phyloP scores from a whole-genome alignment of 1,140 invertebrate species.

The Stenopsyche tienmushanensis region DNA sequence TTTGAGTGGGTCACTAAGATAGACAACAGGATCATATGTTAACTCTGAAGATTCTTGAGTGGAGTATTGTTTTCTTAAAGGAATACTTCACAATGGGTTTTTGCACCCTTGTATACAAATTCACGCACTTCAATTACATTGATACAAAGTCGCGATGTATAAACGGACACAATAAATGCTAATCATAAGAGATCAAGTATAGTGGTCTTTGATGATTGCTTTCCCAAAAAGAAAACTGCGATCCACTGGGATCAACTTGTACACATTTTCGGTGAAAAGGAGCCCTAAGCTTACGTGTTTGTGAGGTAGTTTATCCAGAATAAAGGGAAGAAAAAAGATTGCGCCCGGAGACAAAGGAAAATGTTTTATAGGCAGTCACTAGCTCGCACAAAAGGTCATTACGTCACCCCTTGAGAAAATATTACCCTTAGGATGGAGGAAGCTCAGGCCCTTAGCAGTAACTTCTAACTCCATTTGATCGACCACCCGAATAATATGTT shows the following conservation, averaged over 20 bases:
- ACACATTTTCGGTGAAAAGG: not conserved
- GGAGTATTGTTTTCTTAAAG: too few relatives aligned
- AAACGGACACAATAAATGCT: not conserved
- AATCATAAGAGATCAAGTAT: conserved; percentile 18
- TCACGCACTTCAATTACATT: too few relatives aligned
- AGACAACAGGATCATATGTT: too few relatives aligned
- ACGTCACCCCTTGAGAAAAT: conserved; percentile 39
- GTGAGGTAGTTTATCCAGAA: conserved; percentile 16
- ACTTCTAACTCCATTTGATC: conserved; percentile 24
- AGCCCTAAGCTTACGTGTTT: conserved; percentile 18
- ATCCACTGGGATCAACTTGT: conserved; percentile 12
- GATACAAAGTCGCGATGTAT: too few relatives aligned
- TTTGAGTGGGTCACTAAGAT: too few relatives aligned
- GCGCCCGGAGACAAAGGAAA: conserved; percentile 40
- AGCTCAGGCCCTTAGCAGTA: conserved; percentile 6
- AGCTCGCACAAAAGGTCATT: conserved; percentile 37
- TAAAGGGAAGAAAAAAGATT: conserved; percentile 38
- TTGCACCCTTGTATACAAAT: too few relatives aligned
- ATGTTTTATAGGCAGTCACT: conserved; percentile 41
- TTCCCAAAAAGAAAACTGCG: not conserved
- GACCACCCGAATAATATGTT: conserved; percentile 22
- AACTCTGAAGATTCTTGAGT: too few relatives aligned
- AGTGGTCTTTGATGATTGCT: not conserved
- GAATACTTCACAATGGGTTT: too few relatives aligned
- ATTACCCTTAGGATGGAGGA: conserved; percentile 29